phyloP scores from a whole-genome alignment of 2,888 invertebrate species.

The Phortica magna region DNA sequence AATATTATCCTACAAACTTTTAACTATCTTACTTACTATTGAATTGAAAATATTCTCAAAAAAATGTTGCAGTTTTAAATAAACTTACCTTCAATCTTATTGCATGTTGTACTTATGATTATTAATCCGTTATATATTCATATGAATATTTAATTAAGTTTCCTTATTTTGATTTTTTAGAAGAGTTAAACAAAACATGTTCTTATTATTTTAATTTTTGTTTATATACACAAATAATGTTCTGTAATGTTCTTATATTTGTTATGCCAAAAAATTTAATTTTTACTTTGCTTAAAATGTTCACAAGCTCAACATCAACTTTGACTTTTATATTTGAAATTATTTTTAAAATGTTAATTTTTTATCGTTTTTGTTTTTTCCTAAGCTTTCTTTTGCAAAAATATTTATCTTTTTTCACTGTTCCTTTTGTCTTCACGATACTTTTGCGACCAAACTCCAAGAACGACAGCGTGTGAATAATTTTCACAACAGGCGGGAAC shows the following conservation, averaged over 20 bases:
- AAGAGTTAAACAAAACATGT: too few species aligned
- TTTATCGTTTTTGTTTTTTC: slow-evolving; percentile 3
- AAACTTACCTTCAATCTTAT: too few species aligned
- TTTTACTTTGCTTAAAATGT: slow-evolving; percentile 39
- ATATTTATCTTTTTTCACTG: neutral
- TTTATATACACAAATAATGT: slow-evolving; percentile 18
- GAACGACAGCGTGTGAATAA: slow-evolving; percentile 69
- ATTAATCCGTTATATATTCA: too few species aligned
- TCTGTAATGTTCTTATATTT: slow-evolving; percentile 13
- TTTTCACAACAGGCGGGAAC: slow-evolving; percentile 51
- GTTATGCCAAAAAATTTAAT: slow-evolving; percentile 23
- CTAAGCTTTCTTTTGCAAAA: neutral
- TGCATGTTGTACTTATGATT: too few species aligned
- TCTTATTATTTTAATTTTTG: neutral
- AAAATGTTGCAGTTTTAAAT: too few species aligned
- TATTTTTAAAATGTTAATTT: slow-evolving; percentile 14
- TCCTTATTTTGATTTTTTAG: too few species aligned
- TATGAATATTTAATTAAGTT: too few species aligned
- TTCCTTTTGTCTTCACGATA: neutral
- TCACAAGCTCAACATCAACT: slow-evolving; percentile 25
- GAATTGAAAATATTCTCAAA: too few species aligned
- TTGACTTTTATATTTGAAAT: slow-evolving; percentile 6
- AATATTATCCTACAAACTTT: too few species aligned
- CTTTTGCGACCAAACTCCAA: slow-evolving; percentile 56
- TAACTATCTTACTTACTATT: too few species aligned